A percentile compares a stretch with the other conserved stretches of the same genome.
Evolutionary conservation across 2,113 vertebrate species (phyloP).

Genomic region (Onychostruthus taczanowskii): DNA sequence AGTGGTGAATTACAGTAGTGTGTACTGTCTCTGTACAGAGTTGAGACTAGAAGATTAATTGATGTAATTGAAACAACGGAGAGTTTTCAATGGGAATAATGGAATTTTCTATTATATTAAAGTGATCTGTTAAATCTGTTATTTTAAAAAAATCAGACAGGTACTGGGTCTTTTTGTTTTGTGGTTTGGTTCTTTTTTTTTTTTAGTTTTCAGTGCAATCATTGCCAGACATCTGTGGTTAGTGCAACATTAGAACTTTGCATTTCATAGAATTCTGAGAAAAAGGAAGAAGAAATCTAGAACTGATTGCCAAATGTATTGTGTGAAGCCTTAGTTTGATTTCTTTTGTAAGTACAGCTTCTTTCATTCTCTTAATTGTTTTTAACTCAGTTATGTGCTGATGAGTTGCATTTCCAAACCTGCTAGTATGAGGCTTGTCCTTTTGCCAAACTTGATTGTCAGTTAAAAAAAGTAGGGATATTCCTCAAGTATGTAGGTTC

Average conservation of each 20-base stretch:
- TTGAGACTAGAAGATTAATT: not conserved
- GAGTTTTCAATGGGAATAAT: not conserved
- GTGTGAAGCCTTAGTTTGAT: not conserved
- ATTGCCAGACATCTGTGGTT: not conserved
- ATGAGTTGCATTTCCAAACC: not conserved
- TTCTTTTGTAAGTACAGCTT: not conserved
- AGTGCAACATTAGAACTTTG: not conserved
- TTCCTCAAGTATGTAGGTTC: not conserved
- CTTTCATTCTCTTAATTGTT: not conserved
- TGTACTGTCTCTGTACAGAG: not conserved
- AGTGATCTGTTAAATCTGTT: not conserved
- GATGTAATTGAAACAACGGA: not conserved
- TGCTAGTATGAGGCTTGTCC: not conserved
- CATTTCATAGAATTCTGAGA: not conserved
- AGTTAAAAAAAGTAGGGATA: not conserved
- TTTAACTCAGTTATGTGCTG: not conserved
- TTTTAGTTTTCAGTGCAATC: not conserved
- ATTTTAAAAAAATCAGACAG: not conserved
- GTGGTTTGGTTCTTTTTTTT: not conserved
- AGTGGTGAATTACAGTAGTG: not conserved
- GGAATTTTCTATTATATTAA: not conserved
- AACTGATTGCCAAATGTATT: not conserved
- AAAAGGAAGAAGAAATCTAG: not conserved
- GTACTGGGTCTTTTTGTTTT: not conserved
- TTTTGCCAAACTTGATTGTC: not conserved